Evolutionary conservation across 2,888 invertebrate genomes (phyloP).

Genomic region (Drosophila subquinaria): DNA sequence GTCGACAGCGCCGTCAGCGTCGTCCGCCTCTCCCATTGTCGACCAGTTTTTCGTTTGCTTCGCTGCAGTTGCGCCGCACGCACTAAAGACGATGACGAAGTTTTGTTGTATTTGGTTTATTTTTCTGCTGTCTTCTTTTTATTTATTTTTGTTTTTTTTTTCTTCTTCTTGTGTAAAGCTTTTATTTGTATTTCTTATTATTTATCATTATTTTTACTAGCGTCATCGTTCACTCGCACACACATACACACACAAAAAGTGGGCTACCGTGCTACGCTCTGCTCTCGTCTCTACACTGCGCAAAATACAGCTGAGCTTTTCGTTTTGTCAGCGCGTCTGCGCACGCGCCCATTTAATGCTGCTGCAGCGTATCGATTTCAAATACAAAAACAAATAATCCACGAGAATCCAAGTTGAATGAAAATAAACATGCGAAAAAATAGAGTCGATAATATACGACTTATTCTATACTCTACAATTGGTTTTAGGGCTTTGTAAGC

Average conservation of each 20-base stretch:
- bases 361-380: slow-evolving; percentile 36
- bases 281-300: slow-evolving; percentile 55
- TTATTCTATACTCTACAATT: not conserved
- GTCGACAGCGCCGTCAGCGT: not conserved
- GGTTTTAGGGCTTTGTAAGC: not conserved
- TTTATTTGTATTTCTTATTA: slow-evolving; percentile 74
- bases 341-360: slow-evolving; percentile 45
- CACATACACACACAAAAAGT: slow-evolving; percentile 39
- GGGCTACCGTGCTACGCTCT: slow-evolving; percentile 84
- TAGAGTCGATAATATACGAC: not conserved
- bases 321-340: slow-evolving; percentile 19
- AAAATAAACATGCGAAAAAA: slow-evolving; percentile 9
- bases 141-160: slow-evolving; percentile 60
- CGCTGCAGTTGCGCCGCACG: slow-evolving; percentile 78
- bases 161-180: slow-evolving; percentile 78
- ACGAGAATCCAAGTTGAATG: slow-evolving; percentile 15
- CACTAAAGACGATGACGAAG: slow-evolving; percentile 65
- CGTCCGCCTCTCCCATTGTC: slow-evolving; percentile 12
- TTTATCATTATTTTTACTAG: slow-evolving; percentile 79
- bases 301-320: slow-evolving; percentile 50
- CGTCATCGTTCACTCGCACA: slow-evolving; percentile 74
- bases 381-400: slow-evolving; percentile 46
- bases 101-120: slow-evolving; percentile 16
- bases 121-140: slow-evolving; percentile 65
- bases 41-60: slow-evolving; percentile 58